Conservation (phyloP, 2,113 vertebrate genomes). For the Antigone vipio region DNA sequence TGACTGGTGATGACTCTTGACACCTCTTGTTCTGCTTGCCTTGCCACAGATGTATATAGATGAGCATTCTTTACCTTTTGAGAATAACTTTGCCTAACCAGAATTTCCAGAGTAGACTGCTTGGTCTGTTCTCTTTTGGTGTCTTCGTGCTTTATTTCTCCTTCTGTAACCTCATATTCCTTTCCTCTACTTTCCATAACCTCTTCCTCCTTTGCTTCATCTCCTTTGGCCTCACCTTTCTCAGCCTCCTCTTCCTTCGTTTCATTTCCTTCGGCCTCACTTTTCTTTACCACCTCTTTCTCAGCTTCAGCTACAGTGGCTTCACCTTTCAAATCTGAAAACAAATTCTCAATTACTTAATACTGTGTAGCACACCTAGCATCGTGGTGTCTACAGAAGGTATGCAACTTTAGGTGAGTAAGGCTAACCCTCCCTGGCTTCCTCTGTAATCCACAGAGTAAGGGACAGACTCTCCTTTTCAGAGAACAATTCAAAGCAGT, state of each 20-base stretch:
- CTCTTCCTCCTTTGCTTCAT: neutral
- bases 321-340: constrained; percentile 21
- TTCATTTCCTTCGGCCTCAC: neutral
- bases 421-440: neutral
- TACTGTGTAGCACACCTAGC: neutral
- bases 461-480: neutral
- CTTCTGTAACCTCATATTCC: neutral
- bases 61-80: constrained; percentile 59
- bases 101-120: constrained; percentile 55
- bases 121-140: neutral
- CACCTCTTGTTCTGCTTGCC: constrained; percentile 72
- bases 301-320: neutral
- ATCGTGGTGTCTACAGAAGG: neutral
- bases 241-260: neutral
- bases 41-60: constrained; percentile 24
- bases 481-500: neutral
- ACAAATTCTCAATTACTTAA: neutral
- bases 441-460: neutral
- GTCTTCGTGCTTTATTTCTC: neutral
- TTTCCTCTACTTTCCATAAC: neutral
- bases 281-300: neutral
- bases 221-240: neutral
- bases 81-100: constrained; percentile 85
- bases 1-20: constrained; percentile 83
- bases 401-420: neutral